Conservation (phyloP, 2,797 vertebrate genomes). For the Rhinella marina region DNA sequence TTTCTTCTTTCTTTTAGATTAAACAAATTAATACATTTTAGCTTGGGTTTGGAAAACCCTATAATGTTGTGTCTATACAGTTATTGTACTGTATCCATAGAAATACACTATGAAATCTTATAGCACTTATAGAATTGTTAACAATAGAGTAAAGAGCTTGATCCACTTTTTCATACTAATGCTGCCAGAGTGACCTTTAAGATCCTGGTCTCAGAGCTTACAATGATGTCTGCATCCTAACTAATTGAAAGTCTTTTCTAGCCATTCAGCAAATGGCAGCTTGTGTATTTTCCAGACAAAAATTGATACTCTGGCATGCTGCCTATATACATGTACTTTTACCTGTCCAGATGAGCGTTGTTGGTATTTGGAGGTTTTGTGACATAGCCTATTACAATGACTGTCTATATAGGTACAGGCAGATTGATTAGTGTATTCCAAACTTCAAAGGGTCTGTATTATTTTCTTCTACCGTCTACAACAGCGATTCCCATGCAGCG, state of each 20-base stretch:
- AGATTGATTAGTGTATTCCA: background rate
- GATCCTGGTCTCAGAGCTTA: conserved; percentile 3
- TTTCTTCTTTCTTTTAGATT: too few relatives aligned
- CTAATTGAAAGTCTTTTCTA: conserved; percentile 16
- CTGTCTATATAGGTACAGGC: background rate
- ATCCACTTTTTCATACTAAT: background rate
- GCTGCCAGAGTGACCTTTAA: conserved; percentile 21
- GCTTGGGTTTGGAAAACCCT: too few relatives aligned
- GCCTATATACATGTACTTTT: background rate
- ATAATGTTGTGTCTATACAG: too few relatives aligned
- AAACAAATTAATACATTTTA: too few relatives aligned
- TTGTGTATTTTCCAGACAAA: background rate
- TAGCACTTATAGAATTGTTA: background rate
- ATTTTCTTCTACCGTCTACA: background rate
- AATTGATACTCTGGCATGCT: conserved; percentile 7
- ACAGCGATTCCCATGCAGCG: background rate
- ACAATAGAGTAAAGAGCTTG: background rate
- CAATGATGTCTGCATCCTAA: conserved; percentile 21
- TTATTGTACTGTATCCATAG: too few relatives aligned
- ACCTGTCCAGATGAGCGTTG: background rate
- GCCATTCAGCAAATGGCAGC: background rate
- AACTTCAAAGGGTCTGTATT: background rate
- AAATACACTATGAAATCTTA: too few relatives aligned
- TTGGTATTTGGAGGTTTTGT: background rate
- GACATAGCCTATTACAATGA: background rate